Conservation (phyloP, 2,888 invertebrate genomes). For the Camptogramma bilineatum region DNA sequence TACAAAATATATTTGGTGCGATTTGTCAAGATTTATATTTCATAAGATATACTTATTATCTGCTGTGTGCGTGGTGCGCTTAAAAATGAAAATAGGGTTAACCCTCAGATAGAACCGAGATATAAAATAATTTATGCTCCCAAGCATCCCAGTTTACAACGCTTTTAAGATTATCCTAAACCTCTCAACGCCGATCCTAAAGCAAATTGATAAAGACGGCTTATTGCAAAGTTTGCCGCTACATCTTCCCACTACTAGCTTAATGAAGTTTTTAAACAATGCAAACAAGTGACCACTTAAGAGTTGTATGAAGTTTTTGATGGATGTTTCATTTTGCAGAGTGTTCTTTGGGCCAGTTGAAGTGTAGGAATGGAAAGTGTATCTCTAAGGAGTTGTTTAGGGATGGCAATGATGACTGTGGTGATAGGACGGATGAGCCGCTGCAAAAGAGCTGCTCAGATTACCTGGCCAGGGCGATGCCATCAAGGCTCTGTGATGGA, state of each 20-base stretch:
- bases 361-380: conserved; percentile 89
- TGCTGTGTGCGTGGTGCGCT: too few relatives aligned
- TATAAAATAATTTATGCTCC: conserved; percentile 10
- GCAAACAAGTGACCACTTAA: conserved; percentile 29
- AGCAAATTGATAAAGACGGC: conserved; percentile 25
- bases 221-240: conserved; percentile 23
- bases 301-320: conserved; percentile 29
- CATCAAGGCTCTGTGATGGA: conserved; percentile 91
- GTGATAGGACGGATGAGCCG: conserved; percentile 90
- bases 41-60: too few relatives aligned
- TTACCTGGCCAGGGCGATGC: conserved; percentile 88
- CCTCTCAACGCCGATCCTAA: conserved; percentile 14
- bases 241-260: conserved; percentile 19
- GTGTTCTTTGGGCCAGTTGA: conserved; percentile 87
- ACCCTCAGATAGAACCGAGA: background rate
- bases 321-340: conserved; percentile 70
- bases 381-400: conserved; percentile 89
- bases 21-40: too few relatives aligned
- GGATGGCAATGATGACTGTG: conserved; percentile 88
- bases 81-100: background rate
- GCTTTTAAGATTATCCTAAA: conserved; percentile 10
- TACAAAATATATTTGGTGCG: too few relatives aligned
- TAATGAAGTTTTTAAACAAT: conserved; percentile 25
- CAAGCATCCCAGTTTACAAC: conserved; percentile 7
- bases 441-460: conserved; percentile 86